Evolutionary conservation across 2,888 invertebrate genomes (phyloP).

Genomic region (Scelioninae gen. 1): DNA sequence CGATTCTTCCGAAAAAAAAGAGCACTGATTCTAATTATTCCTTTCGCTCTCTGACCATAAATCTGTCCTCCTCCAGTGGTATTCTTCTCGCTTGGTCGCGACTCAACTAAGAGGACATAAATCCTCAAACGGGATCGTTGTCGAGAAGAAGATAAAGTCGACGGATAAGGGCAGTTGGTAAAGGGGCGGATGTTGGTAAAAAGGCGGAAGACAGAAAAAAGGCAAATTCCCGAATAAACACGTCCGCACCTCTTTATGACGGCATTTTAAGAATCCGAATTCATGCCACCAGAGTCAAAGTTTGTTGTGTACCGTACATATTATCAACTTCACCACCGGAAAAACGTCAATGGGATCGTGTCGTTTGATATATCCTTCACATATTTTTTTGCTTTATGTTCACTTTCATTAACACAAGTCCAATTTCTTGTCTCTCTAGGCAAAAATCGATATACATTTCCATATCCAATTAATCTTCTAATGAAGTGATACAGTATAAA

Average conservation of each 20-base stretch:
- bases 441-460: no score
- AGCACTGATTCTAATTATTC: conserved; percentile 49
- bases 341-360: conserved; percentile 82
- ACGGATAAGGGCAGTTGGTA: conserved; percentile 69
- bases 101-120: conserved; percentile 82
- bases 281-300: conserved; percentile 66
- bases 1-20: conserved; percentile 19
- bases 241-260: conserved; percentile 83
- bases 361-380: conserved; percentile 56
- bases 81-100: no score
- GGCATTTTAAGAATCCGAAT: conserved; percentile 79
- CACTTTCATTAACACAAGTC: conserved; percentile 26
- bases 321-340: conserved; percentile 84
- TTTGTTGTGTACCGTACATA: conserved; percentile 81
- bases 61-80: conserved; percentile 25
- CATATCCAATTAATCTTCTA: no score
- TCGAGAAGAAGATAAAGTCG: conserved; percentile 83
- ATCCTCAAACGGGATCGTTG: conserved; percentile 81
- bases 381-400: conserved; percentile 57
- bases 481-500: no score
- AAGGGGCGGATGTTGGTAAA: conserved; percentile 64
- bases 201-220: conserved; percentile 76
- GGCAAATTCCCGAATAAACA: conserved; percentile 84
- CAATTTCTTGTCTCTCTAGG: no score
- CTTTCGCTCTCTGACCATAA: conserved; percentile 13